These are phyloP conservation scores for Gnatocerus cornutus DNA, from an alignment of 2,888 invertebrate genomes.

Conservation along the genomic window DNA sequence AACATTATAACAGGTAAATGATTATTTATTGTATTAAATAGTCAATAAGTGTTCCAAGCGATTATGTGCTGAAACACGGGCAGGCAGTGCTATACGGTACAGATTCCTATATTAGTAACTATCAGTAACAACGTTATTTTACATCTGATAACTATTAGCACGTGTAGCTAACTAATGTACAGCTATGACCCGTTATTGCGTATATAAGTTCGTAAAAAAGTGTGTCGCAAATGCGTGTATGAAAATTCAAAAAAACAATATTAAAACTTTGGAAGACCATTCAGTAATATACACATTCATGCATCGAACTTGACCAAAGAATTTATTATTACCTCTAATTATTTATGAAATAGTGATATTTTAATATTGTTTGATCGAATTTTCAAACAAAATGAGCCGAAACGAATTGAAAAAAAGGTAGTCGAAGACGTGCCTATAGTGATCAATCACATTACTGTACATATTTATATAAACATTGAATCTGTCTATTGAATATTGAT, in stretches of 20 bases:
- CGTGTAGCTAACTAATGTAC: slow-evolving; percentile 53
- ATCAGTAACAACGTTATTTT: slow-evolving; percentile 60
- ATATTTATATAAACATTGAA: slow-evolving; percentile 54
- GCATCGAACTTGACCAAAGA: slow-evolving; percentile 56
- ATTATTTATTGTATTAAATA: slow-evolving; percentile 70
- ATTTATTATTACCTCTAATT: slow-evolving; percentile 51
- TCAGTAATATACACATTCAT: slow-evolving; percentile 62
- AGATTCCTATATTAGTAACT: slow-evolving; percentile 60
- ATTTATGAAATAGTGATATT: slow-evolving; percentile 52
- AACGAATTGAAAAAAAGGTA: slow-evolving; percentile 25
- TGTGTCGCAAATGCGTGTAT: slow-evolving; percentile 51
- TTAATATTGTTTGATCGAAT: slow-evolving; percentile 57
- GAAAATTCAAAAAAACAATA: slow-evolving; percentile 60
- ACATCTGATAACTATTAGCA: slow-evolving; percentile 61
- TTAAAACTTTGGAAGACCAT: slow-evolving; percentile 66
- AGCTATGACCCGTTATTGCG: slow-evolving; percentile 53
- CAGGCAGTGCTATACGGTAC: slow-evolving; percentile 72
- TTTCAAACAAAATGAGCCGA: slow-evolving; percentile 49
- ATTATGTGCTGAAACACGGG: slow-evolving; percentile 71
- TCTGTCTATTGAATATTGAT: slow-evolving; percentile 53
- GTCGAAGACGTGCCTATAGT: slow-evolving; percentile 57
- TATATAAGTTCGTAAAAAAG: slow-evolving; percentile 51
- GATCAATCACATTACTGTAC: slow-evolving; percentile 57
- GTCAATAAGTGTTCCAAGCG: slow-evolving; percentile 72
- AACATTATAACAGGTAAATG: slow-evolving; percentile 72